Evolutionary conservation across 92 coral and sea anemone genomes (phyloP), one percentile per base, ranked within the genome.

Genomic region (Bergia sp.): DNA sequence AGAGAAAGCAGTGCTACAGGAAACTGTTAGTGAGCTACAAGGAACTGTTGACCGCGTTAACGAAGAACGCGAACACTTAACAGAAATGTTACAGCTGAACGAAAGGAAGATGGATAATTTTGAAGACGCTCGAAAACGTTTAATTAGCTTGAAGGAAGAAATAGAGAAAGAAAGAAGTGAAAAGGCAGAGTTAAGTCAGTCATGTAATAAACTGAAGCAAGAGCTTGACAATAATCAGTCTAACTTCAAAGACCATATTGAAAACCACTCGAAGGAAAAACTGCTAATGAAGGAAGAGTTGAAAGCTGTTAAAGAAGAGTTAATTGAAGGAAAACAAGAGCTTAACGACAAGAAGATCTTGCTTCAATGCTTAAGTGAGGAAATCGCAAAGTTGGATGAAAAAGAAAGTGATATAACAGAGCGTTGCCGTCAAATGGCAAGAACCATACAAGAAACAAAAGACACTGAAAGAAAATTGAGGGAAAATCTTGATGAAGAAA

Each of bases 321-420:
- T 71, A 41, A 78, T 45, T 61, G 85, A 81, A 61, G 84, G 88
- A 37, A 45, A 82, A 85, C 71, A 67, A 76, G 94, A 92, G 37
- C 88, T 82, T 71, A 73, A 90, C 13, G 92, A 82, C 29, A 65
- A 89, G 81, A 88, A 86, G n/a, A 49, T 76, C 18, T 79, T 79
- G 71, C 50, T 91, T 36, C 88, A 85, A 29, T 73, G 91, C 23
- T 79, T 91, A 74, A 89, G 90, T 79, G 91, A 85, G 61, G 93
- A 89, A 69, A 91, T 88, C 49, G 79, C 90, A 65, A 90, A 92
- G 41, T 88, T 92, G 76, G 79, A 88, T 73, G 82, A 90, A 47
- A 91, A 89, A 69, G 77, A 91, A 57, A 77, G 16, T 69, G 71
- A 85, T 23, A 58, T 57, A 81, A 76, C 79, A 21, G 94, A 64